A percentile compares a stretch with the other conserved stretches of the same genome.
Evolutionary conservation across 2,113 vertebrate genomes (phyloP).

Genomic region (Bubo bubo): DNA sequence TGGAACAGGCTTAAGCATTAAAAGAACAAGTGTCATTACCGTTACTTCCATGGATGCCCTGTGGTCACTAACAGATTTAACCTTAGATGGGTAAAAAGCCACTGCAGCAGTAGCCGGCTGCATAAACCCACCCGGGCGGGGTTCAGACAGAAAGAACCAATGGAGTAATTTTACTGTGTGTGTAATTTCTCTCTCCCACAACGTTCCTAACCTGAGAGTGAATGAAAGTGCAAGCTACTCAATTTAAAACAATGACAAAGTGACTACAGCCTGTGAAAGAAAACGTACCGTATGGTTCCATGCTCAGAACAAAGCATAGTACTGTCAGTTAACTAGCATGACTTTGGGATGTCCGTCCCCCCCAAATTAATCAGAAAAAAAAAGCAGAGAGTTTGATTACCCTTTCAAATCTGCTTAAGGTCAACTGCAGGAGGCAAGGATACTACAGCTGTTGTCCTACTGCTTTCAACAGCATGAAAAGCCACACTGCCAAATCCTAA

Average conservation of each 20-base stretch:
- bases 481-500: neutral
- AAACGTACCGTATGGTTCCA: fast-evolving
- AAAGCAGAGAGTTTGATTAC: neutral
- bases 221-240: neutral
- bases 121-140: neutral
- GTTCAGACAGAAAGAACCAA: neutral
- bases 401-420: neutral
- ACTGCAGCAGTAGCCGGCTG: neutral
- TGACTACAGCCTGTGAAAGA: neutral
- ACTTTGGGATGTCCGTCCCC: neutral
- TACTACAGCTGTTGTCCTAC: neutral
- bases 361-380: neutral
- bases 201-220: neutral
- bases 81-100: neutral
- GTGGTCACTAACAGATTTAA: neutral
- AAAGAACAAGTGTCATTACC: neutral
- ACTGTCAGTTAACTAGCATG: neutral
- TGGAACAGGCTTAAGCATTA: neutral
- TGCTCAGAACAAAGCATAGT: neutral
- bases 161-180: neutral
- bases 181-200: neutral
- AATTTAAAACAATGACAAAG: neutral
- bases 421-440: neutral
- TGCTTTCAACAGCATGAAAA: neutral
- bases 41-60: neutral